Base-by-base conservation (phyloP, 2,888 invertebrate species). In the Elaeidobius kamerunicus region DNA sequence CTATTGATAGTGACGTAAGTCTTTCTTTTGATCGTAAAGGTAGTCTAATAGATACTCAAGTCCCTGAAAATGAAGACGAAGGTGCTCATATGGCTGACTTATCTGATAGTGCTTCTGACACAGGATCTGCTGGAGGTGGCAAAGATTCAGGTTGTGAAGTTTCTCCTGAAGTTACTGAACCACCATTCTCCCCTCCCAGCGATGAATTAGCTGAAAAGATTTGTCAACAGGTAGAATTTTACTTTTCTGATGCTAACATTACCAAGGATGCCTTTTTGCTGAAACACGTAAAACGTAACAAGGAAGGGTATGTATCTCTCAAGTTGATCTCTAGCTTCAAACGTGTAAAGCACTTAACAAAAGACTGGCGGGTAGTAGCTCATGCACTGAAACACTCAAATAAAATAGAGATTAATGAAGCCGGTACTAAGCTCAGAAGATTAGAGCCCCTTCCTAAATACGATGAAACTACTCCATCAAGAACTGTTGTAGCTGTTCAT, bases 271-370 rank as follows among this genome's bases (percentile, higher is more conserved):
- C 95, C 11, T 97, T 97, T 73, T 78, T 97, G 38, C 75, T 96
- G 58, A 97, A 97, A 71, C 96, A 96, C 70, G 94, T 96, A 16
- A 84, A 91, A 50, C 81, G 95, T 46, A 95, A 96, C 73, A 95
- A 94, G 73, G 94, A 94, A 73, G 96, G 96, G 15, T 96, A 88
- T 74, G 95, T 97, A 12, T 94, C 92, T 46, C 77, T 97, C 45
- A 97, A 96, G 72, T 77, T 97, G 51, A 91, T 97, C 61, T 92
- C 95, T 11, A 94, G 94, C 67, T 95, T 97, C 72, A 93, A 95
- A 69, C 83, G 93, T 57, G 93, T 97, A 35, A 95, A 96, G 66
- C 91, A 93, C 67, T 75, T 96, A 52, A 92, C 94, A 11, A 90
- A 92, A 69, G 95, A 96, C 70, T 96, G 94, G 90, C 81, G 92